phyloP scores from a whole-genome alignment of 2,797 vertebrate genomes.

The Toxotes lorentzi region DNA sequence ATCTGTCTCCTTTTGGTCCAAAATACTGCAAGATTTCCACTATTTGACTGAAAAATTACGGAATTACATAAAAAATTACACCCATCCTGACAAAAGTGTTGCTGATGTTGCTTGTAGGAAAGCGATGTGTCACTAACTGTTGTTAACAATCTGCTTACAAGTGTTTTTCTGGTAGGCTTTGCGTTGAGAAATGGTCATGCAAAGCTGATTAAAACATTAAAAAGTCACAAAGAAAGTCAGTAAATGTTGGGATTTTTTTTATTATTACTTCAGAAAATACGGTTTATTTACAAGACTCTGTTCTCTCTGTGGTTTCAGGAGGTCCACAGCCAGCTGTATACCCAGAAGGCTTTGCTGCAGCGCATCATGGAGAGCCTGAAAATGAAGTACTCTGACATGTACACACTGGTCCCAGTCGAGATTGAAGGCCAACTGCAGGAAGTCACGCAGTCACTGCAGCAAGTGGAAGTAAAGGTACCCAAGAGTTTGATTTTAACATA shows the following conservation, averaged over 20 bases:
- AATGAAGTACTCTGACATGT: slow-evolving; percentile 89
- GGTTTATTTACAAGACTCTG: neutral
- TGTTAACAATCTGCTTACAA: neutral
- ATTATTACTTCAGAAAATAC: neutral
- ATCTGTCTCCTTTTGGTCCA: neutral
- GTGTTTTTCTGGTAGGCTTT: neutral
- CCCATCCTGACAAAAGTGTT: neutral
- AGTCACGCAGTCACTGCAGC: slow-evolving; percentile 84
- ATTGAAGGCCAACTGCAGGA: slow-evolving; percentile 85
- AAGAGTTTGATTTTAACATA: neutral
- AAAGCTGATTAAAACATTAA: neutral
- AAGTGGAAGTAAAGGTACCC: slow-evolving; percentile 90
- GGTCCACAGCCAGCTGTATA: slow-evolving; percentile 83
- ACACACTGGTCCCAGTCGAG: slow-evolving; percentile 86
- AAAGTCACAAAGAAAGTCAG: neutral
- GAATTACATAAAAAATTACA: neutral
- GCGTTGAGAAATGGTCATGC: neutral
- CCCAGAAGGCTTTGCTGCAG: slow-evolving; percentile 87
- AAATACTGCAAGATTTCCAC: neutral
- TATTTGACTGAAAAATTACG: neutral
- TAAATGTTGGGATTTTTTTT: neutral
- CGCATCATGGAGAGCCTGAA: slow-evolving; percentile 87
- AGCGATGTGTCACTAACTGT: neutral
- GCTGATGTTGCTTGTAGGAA: neutral
- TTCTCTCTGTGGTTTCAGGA: slow-evolving; percentile 80